Conservation (phyloP, 2,113 vertebrate genomes). For the Pterocles gutturalis region DNA sequence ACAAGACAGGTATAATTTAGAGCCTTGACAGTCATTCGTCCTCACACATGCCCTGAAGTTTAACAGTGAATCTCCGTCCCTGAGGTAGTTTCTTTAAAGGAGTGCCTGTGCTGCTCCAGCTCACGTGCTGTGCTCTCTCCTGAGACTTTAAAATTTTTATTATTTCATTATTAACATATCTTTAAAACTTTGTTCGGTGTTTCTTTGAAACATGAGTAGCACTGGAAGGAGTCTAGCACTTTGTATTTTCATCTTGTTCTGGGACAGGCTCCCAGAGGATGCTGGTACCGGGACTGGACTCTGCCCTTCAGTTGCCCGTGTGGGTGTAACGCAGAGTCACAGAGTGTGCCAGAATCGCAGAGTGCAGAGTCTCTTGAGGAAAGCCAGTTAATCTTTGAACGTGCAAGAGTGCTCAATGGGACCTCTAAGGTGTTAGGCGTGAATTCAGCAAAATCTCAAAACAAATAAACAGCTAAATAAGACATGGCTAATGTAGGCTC, state of each 20-base stretch:
- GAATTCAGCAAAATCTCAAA: neutral
- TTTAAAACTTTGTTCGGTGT: neutral
- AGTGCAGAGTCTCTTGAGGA: neutral
- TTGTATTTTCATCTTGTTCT: neutral
- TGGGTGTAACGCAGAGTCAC: neutral
- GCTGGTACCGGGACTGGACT: neutral
- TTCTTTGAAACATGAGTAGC: neutral
- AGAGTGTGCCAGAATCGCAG: neutral
- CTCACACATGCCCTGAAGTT: neutral
- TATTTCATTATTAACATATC: neutral
- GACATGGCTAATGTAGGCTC: neutral
- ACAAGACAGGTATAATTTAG: neutral
- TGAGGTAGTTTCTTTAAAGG: neutral
- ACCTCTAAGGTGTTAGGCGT: rapidly evolving
- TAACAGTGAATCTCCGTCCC: neutral
- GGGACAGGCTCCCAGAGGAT: neutral
- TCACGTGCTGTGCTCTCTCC: neutral
- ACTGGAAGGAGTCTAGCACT: neutral
- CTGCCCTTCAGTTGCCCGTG: neutral
- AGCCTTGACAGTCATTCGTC: rapidly evolving
- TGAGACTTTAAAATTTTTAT: neutral
- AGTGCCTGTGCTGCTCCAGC: neutral
- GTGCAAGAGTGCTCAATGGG: neutral
- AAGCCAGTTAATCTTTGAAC: neutral
- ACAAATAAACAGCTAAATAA: neutral